phyloP scores from a whole-genome alignment of 2,797 vertebrate genomes.

The Protosalanx chinensis region DNA sequence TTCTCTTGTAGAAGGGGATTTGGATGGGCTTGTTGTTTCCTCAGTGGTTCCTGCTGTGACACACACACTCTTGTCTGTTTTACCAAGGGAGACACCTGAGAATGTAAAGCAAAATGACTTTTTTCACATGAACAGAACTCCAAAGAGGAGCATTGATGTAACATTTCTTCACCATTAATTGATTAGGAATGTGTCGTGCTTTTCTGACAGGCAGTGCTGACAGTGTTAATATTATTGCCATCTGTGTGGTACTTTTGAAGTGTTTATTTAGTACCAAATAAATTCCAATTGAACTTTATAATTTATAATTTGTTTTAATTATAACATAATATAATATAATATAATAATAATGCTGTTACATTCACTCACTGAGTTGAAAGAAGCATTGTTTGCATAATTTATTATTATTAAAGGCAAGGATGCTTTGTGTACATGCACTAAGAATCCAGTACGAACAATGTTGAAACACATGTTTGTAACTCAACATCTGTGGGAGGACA shows the following conservation, averaged over 20 bases:
- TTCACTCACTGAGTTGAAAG: not conserved
- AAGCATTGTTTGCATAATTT: not conserved
- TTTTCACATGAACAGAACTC: constrained; percentile 41
- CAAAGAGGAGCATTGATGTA: not conserved
- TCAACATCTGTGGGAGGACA: constrained; percentile 14
- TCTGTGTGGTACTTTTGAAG: not conserved
- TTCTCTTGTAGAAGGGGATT: constrained; percentile 37
- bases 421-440: not conserved
- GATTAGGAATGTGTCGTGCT: not conserved
- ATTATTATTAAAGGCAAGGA: not conserved
- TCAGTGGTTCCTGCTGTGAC: constrained; percentile 55
- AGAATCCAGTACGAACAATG: not conserved
- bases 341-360: not conserved
- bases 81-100: constrained; percentile 45
- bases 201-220: not conserved
- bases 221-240: not conserved
- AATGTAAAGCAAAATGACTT: constrained; percentile 37
- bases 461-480: not conserved
- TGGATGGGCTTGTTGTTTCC: constrained; percentile 59
- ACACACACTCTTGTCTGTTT: constrained; percentile 33
- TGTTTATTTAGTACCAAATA: not conserved
- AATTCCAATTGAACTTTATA: not conserved
- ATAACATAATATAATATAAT: no score
- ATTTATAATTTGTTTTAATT: not conserved
- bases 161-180: constrained; percentile 10